Evolutionary conservation across 2,888 invertebrate genomes (phyloP), one percentile per base, ranked within the genome.

Genomic region (Cotesia congregata): DNA sequence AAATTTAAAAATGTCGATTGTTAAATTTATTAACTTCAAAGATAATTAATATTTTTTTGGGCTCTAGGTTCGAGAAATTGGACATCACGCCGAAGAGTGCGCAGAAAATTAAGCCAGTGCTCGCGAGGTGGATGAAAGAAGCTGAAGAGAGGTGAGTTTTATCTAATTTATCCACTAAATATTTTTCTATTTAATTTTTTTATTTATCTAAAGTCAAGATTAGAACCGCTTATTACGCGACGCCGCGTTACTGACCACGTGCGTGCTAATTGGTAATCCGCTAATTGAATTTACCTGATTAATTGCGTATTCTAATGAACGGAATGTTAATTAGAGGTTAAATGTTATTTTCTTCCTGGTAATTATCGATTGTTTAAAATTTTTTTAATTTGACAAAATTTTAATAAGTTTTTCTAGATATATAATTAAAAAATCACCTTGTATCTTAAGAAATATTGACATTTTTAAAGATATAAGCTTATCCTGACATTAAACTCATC

Each of bases 71-170:
- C 93, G 98, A 98, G 92, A 98, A 98, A 92, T 93, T 98, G 92
- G 98, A 98, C 92, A 98, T 98, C 88, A 98, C 98, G 88, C 98
- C 98, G 90, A 98, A 98, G 93, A 98, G 98, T 93, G 98, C 98
- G 88, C 97, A 98, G 93, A 98, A 98, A 93, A 98, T 98, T 90
- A 98, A 98, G 91, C 98, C 98, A 84, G 98, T 98, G 86, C 93
- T 98, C 89, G 98, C 98, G 91, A 94, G 96, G 91, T 98, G 98
- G 98, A 98, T 98, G 98, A 96, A 96, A 91, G 98, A 98, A 91
- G 98, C 98, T 74, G 98, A 98, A 92, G 97, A 98, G 92, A 96
- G 98, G 95, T 98, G 90, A 90, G 91, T 89, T 81, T 74, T 61
- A 71, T 70, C 80, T 30, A 30, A 77, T 74, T 77, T 68, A 75